Conservation (phyloP, 2,888 invertebrate species). For the Trichogramma dendrolimi region DNA sequence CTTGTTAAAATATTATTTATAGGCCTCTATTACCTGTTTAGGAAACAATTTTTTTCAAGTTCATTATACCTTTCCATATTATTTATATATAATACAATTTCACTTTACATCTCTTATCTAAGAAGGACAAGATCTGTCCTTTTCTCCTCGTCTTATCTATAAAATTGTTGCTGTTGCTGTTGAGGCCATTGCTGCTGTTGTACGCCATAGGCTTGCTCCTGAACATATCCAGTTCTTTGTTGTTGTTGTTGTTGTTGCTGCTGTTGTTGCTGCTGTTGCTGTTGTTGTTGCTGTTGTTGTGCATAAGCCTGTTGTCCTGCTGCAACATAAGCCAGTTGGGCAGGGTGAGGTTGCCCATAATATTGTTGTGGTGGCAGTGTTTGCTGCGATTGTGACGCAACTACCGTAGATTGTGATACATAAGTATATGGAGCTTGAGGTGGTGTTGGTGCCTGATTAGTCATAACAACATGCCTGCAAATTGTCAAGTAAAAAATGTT, state of each 20-base stretch:
- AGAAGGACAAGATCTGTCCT: slow-evolving; percentile 1
- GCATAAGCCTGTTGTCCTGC: slow-evolving; percentile 51
- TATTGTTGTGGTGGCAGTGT: slow-evolving; percentile 48
- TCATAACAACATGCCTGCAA: slow-evolving; percentile 22
- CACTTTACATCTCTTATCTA: slow-evolving; percentile 8
- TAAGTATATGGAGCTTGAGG: slow-evolving; percentile 43
- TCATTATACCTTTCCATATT: not conserved
- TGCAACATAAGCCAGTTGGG: slow-evolving; percentile 41
- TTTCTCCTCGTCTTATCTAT: slow-evolving; percentile 52
- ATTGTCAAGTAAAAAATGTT: not conserved
- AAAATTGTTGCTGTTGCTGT: slow-evolving; percentile 62
- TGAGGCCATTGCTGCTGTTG: slow-evolving; percentile 41
- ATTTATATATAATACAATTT: not conserved
- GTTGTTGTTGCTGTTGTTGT: slow-evolving; percentile 46
- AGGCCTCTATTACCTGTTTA: not conserved
- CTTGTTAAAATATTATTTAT: not conserved
- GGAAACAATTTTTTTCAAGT: not conserved
- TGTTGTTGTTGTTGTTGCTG: slow-evolving; percentile 57
- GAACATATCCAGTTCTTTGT: slow-evolving; percentile 7
- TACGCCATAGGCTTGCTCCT: too few species aligned
- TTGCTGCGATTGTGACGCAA: slow-evolving; percentile 40
- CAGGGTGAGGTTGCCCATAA: slow-evolving; percentile 49
- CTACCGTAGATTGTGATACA: slow-evolving; percentile 39
- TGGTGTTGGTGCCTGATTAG: slow-evolving; percentile 39
- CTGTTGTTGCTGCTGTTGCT: slow-evolving; percentile 42